These are phyloP conservation scores for Myzus persicae DNA, from an alignment of 1,140 invertebrate species.

Conservation along the genomic window DNA sequence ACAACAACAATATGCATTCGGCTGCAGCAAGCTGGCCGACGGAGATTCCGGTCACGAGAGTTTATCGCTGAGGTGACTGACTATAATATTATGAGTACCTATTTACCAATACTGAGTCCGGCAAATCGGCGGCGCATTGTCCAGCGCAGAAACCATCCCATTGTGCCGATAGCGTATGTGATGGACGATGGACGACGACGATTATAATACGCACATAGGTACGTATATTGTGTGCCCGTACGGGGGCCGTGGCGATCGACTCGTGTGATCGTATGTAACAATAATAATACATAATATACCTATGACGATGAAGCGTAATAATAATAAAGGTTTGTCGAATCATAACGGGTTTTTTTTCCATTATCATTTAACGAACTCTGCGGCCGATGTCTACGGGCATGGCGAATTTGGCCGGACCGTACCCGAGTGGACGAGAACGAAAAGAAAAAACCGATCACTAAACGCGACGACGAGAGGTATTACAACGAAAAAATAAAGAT, in stretches of 20 bases:
- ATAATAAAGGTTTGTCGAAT: slow-evolving; percentile 45
- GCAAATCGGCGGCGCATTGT: slow-evolving; percentile 23
- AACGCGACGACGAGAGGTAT: background rate
- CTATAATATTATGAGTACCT: background rate
- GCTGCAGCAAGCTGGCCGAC: background rate
- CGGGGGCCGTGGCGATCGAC: background rate
- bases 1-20: background rate
- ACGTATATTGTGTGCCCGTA: background rate
- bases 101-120: background rate
- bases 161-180: slow-evolving; percentile 1
- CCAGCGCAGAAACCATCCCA: slow-evolving; percentile 22
- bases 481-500: background rate
- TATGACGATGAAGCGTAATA: background rate
- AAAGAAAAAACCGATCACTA: background rate
- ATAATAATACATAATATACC: slow-evolving; percentile 15
- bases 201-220: background rate
- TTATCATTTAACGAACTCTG: background rate
- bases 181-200: slow-evolving; percentile 7
- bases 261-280: slow-evolving; percentile 48
- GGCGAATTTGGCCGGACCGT: slow-evolving; percentile 17
- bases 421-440: background rate
- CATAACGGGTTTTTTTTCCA: slow-evolving; percentile 44
- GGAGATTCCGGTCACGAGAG: slow-evolving; percentile 46
- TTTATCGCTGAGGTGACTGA: background rate
- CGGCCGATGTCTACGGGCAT: slow-evolving; percentile 1